These are phyloP conservation scores for Sinodicranocentrus sp. DNA, from an alignment of 2,888 invertebrate species.

Conservation along the genomic window DNA sequence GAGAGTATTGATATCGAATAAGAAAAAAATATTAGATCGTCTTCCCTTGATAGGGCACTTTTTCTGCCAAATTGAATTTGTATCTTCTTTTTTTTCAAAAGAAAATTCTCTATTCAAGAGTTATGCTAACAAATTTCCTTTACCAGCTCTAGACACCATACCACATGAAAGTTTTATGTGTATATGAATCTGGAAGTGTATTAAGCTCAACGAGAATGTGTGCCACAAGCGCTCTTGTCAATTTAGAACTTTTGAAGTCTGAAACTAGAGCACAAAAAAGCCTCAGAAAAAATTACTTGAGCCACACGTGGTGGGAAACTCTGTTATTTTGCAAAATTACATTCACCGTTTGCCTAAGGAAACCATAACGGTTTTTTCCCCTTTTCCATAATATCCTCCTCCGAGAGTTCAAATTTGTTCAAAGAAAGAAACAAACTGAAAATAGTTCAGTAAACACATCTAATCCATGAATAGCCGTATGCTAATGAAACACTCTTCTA, in stretches of 20 bases:
- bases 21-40: conserved; percentile 18
- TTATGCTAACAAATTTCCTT: conserved; percentile 1
- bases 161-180: no score
- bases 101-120: conserved; percentile 10
- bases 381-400: no score
- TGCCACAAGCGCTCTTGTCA: conserved; percentile 18
- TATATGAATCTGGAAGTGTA: no score
- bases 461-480: no score
- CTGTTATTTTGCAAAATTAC: no score
- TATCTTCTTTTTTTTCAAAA: conserved; percentile 20
- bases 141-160: not conserved
- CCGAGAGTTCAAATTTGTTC: no score
- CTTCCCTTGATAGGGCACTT: not conserved
- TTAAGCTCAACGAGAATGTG: no score
- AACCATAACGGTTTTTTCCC: no score
- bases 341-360: not conserved
- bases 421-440: no score
- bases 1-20: not conserved
- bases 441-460: no score
- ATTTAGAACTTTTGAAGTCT: conserved; percentile 9
- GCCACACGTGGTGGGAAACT: conserved; percentile 3
- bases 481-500: no score
- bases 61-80: conserved; percentile 31
- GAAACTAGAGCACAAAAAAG: conserved; percentile 21
- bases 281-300: not conserved